Conservation (phyloP, 1,140 invertebrate species). For the Sitodiplosis mosellana region DNA sequence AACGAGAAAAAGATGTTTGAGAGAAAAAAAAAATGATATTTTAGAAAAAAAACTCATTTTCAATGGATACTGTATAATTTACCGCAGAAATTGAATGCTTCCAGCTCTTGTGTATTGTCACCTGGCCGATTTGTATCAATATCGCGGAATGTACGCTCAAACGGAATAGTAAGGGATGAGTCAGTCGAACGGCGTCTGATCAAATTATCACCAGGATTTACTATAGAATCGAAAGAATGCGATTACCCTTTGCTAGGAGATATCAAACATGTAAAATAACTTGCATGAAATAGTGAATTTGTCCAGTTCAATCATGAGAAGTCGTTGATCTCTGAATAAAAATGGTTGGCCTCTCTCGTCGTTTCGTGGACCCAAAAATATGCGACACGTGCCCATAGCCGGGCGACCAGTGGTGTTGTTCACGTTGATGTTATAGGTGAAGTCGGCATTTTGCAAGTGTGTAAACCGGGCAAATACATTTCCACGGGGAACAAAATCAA, state of each 20-base stretch:
- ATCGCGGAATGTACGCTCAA: slow-evolving; percentile 47
- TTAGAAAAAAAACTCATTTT: too few species aligned
- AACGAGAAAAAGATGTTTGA: too few species aligned
- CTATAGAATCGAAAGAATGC: slow-evolving; percentile 28
- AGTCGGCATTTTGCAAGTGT: slow-evolving; percentile 55
- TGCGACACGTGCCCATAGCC: slow-evolving; percentile 46
- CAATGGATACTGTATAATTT: too few species aligned
- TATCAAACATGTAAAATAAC: slow-evolving; percentile 13
- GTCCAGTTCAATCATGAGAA: slow-evolving; percentile 58
- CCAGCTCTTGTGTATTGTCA: slow-evolving; percentile 27
- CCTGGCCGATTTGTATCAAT: slow-evolving; percentile 33
- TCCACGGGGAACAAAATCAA: slow-evolving; percentile 34
- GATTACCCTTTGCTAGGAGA: too few species aligned
- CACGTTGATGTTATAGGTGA: slow-evolving; percentile 41
- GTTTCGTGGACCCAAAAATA: slow-evolving; percentile 50
- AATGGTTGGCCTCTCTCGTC: slow-evolving; percentile 47
- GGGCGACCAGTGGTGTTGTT: slow-evolving; percentile 36
- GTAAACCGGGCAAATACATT: slow-evolving; percentile 39
- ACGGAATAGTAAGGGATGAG: slow-evolving; percentile 54
- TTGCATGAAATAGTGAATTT: slow-evolving; percentile 45
- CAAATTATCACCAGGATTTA: slow-evolving; percentile 40
- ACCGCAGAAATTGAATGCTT: slow-evolving; percentile 59
- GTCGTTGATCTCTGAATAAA: slow-evolving; percentile 40
- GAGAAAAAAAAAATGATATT: too few species aligned
- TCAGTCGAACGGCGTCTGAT: slow-evolving; percentile 38